These are phyloP conservation scores for Phenacoccus solenopsis DNA, from an alignment of 1,140 invertebrate genomes.

Conservation along the genomic window DNA sequence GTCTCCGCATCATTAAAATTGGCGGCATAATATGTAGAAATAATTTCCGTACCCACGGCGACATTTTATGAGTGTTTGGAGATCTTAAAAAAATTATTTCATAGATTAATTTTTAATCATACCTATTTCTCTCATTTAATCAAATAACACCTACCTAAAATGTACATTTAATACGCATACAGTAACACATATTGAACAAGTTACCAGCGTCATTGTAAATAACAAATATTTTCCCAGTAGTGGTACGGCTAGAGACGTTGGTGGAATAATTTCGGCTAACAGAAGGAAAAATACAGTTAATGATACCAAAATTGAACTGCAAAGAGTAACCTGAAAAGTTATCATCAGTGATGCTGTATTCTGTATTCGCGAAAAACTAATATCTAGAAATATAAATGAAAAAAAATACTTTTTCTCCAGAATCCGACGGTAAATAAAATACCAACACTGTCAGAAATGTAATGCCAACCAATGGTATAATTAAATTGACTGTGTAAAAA, in stretches of 20 bases:
- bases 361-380: background rate
- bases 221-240: slow-evolving; percentile 88
- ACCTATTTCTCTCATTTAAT: too few relatives aligned
- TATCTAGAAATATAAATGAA: background rate
- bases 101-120: too few relatives aligned
- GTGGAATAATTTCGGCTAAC: slow-evolving; percentile 93
- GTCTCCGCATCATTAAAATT: slow-evolving; percentile 74
- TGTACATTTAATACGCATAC: slow-evolving; percentile 95
- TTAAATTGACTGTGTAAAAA: slow-evolving; percentile 84
- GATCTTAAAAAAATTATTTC: slow-evolving; percentile 45
- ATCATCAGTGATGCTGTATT: background rate
- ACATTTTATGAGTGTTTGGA: slow-evolving; percentile 93
- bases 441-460: slow-evolving; percentile 90
- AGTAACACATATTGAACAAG: slow-evolving; percentile 90
- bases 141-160: slow-evolving; percentile 94
- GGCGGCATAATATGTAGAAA: slow-evolving; percentile 83
- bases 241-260: slow-evolving; percentile 93
- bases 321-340: slow-evolving; percentile 60
- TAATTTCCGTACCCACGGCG: slow-evolving; percentile 69
- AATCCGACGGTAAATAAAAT: slow-evolving; percentile 91
- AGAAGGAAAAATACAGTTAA: slow-evolving; percentile 97
- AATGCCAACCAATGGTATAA: slow-evolving; percentile 79
- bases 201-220: slow-evolving; percentile 97
- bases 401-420: slow-evolving; percentile 69
- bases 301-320: slow-evolving; percentile 95